A percentile compares a stretch with the other conserved stretches of the same genome.
phyloP scores from a whole-genome alignment of 2,797 vertebrate species.

The Babyrousa celebensis region DNA sequence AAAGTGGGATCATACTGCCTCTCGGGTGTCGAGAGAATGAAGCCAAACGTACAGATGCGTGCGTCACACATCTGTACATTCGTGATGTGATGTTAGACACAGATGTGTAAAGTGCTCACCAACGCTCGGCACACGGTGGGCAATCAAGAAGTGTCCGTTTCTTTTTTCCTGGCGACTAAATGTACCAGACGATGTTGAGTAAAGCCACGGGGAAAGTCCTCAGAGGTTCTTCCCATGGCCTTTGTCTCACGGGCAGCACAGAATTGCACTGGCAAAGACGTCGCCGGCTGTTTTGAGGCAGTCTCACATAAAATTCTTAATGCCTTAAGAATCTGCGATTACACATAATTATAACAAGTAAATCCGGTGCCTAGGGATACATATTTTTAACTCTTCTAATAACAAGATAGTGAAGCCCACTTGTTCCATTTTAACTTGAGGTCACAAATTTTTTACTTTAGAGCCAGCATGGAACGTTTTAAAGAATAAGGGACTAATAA shows the following conservation, averaged over 20 bases:
- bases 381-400: conserved; percentile 69
- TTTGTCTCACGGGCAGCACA: conserved; percentile 52
- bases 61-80: no score
- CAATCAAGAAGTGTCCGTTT: conserved; percentile 35
- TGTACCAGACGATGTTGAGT: conserved; percentile 24
- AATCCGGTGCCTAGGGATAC: conserved; percentile 31
- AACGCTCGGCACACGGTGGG: background rate
- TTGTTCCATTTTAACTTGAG: conserved; percentile 70
- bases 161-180: background rate
- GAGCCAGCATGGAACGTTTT: conserved; percentile 2
- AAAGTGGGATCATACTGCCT: background rate
- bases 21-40: background rate
- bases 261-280: conserved; percentile 34
- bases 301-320: conserved; percentile 73
- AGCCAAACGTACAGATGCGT: background rate
- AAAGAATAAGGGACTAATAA: conserved; percentile 62
- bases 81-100: background rate
- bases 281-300: conserved; percentile 39
- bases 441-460: conserved; percentile 46
- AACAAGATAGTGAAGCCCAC: conserved; percentile 46
- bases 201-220: background rate
- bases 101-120: background rate
- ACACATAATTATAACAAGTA: conserved; percentile 63
- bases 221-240: background rate
- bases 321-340: conserved; percentile 63